Evolutionary conservation across 2,113 vertebrate genomes (phyloP), one percentile per base, ranked within the genome.

Genomic region (Maccullochella peelii): DNA sequence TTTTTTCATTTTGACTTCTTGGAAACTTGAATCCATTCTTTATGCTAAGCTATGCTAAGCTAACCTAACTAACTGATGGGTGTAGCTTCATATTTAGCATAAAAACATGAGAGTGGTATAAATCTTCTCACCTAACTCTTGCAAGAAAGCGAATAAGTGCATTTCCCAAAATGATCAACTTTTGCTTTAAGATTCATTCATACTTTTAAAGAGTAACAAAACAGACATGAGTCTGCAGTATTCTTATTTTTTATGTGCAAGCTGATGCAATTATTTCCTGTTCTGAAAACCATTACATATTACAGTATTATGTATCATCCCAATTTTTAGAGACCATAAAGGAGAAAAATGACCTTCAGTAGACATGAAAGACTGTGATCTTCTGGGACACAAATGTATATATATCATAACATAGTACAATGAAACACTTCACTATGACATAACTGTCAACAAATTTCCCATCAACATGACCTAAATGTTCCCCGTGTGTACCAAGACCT

Each of bases 401-500:
- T 55, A 38, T 27, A 54, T 65, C 23, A 82, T 38, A n/a, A 76
- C 27, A 61, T 8, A 9, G 1, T 38, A 8, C 9, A n/a, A 86
- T 54, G n/a, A 76, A 67, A 55, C 72, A 71, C 12, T 20, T 71
- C 52, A 16, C 30, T n/a, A 1, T 44, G 44, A 59, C 10, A 15
- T 49, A 7, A 44, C 69, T 68, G 61, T 79, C 61, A 52, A 57
- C 30, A 74, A 3, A 77, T 55, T 50, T 82, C 18, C 55, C 40
- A 27, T 65, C 80, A 73, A 2, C 62, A 55, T 27, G 30, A 76
- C 36, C 36, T 47, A 57, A 36, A 82, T 47, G 57, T 65, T 79
- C 30, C 54, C 27, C 9, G 0, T 10, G 66, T 68, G 70, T 38
- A 55, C 49, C 9, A 11, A 68, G n/a, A 52, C 14, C 52, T 67